Evolutionary conservation across 64 coral and sea anemone genomes (phyloP).

Genomic region (Cladopsammia gracilis): DNA sequence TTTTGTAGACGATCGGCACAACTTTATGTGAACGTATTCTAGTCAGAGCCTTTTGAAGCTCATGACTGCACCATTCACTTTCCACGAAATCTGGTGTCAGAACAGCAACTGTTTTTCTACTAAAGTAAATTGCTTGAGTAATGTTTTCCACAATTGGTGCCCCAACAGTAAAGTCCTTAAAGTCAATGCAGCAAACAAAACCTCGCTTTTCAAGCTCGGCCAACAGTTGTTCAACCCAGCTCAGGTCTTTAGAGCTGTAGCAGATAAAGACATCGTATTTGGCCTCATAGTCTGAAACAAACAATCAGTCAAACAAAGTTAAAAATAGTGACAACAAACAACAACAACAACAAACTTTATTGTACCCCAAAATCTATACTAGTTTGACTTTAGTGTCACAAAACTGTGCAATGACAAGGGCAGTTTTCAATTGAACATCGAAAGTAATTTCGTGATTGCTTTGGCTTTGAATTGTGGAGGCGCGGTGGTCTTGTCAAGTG

Average conservation of each 20-base stretch:
- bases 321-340: background rate
- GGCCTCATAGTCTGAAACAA: background rate
- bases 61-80: constrained; percentile 75
- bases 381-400: too few species aligned
- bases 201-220: constrained; percentile 36
- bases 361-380: too few species aligned
- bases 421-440: too few species aligned
- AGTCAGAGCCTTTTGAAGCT: constrained; percentile 66
- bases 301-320: background rate
- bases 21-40: constrained; percentile 38
- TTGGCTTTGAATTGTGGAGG: too few species aligned
- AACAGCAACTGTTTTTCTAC: constrained; percentile 63
- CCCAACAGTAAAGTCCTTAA: constrained; percentile 65
- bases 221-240: constrained; percentile 28
- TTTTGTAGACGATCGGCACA: constrained; percentile 45
- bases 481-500: too few species aligned
- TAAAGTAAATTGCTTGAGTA: constrained; percentile 68
- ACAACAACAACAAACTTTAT: too few species aligned
- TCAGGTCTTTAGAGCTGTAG: constrained; percentile 54
- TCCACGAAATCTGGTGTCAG: constrained; percentile 72
- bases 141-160: constrained; percentile 77
- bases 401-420: too few species aligned
- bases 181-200: constrained; percentile 70
- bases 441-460: too few species aligned
- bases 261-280: constrained; percentile 63